Percentiles rank a stretch among this genome's conserved stretches.
Conservation (phyloP, 2,888 invertebrate species). For the Drosophila gaucha region DNA sequence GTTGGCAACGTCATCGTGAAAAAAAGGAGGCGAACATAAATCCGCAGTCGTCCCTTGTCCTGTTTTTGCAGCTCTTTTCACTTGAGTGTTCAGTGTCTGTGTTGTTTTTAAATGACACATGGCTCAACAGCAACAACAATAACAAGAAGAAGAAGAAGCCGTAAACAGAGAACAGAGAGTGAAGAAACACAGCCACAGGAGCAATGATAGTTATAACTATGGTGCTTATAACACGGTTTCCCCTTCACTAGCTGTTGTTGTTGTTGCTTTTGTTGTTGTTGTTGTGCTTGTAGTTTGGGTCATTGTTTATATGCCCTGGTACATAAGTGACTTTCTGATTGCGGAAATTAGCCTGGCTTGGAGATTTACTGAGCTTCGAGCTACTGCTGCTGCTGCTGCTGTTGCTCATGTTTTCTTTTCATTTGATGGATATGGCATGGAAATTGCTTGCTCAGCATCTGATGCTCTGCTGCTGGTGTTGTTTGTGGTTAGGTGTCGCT, state of each 20-base stretch:
- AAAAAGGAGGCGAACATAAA: constrained; percentile 42
- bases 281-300: constrained; percentile 29
- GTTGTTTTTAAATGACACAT: constrained; percentile 59
- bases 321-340: constrained; percentile 74
- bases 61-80: constrained; percentile 37
- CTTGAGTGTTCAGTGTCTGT: constrained; percentile 15
- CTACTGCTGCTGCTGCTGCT: constrained; percentile 9
- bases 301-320: constrained; percentile 66
- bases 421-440: constrained; percentile 74
- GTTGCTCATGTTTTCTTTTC: constrained; percentile 58
- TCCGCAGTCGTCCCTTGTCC: constrained; percentile 22
- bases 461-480: constrained; percentile 4
- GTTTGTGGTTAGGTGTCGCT: constrained; percentile 53
- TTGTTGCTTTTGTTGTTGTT: constrained; percentile 19
- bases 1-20: constrained; percentile 57
- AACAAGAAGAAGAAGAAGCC: no score
- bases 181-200: constrained; percentile 42
- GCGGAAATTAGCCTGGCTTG: constrained; percentile 73
- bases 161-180: constrained; percentile 15
- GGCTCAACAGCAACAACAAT: constrained; percentile 33
- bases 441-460: constrained; percentile 58
- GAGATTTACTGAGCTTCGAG: constrained; percentile 48
- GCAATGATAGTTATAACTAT: constrained; percentile 62
- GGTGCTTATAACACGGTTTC: constrained; percentile 44
- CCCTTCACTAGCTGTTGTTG: constrained; percentile 8